Percentiles rank a stretch among this genome's conserved stretches.
These are phyloP conservation scores for Lemur catta DNA, from an alignment of 2,797 vertebrate genomes.

Conservation along the genomic window DNA sequence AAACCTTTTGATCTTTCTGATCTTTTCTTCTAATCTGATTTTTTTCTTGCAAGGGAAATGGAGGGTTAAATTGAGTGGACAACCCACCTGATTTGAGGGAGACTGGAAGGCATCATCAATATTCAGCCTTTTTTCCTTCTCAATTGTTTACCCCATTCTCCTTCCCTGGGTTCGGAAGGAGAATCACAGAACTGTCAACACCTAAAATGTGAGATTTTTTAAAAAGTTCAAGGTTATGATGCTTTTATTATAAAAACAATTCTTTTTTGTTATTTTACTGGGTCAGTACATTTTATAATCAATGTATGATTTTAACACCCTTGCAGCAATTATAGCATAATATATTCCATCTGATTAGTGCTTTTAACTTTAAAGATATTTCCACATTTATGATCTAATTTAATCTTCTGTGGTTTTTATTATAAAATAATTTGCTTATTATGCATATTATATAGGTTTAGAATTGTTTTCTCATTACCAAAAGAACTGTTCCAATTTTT, in stretches of 20 bases:
- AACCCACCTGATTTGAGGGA: background rate
- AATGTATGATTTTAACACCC: slow-evolving; percentile 57
- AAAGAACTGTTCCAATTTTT: slow-evolving; percentile 44
- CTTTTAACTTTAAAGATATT: slow-evolving; percentile 62
- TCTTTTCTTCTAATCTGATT: background rate
- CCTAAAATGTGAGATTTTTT: background rate
- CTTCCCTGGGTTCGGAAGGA: background rate
- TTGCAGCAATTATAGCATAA: slow-evolving; percentile 44
- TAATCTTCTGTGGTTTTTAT: slow-evolving; percentile 59
- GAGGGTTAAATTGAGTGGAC: background rate
- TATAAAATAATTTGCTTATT: slow-evolving; percentile 56
- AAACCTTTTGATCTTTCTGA: background rate
- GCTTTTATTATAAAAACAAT: slow-evolving; percentile 45
- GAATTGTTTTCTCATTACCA: slow-evolving; percentile 55
- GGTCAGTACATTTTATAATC: slow-evolving; percentile 38
- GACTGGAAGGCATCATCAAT: background rate
- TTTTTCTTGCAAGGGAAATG: background rate
- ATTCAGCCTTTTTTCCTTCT: slow-evolving; percentile 10
- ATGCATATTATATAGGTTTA: slow-evolving; percentile 31
- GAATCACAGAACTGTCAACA: slow-evolving; percentile 28
- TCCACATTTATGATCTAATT: slow-evolving; percentile 61
- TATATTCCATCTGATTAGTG: slow-evolving; percentile 50
- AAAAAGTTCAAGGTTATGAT: slow-evolving; percentile 34
- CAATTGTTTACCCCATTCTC: background rate
- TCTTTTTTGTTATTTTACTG: slow-evolving; percentile 52